Evolutionary conservation across 2,113 vertebrate species (phyloP), one percentile per base, ranked within the genome.

Genomic region (Calonectris borealis): DNA sequence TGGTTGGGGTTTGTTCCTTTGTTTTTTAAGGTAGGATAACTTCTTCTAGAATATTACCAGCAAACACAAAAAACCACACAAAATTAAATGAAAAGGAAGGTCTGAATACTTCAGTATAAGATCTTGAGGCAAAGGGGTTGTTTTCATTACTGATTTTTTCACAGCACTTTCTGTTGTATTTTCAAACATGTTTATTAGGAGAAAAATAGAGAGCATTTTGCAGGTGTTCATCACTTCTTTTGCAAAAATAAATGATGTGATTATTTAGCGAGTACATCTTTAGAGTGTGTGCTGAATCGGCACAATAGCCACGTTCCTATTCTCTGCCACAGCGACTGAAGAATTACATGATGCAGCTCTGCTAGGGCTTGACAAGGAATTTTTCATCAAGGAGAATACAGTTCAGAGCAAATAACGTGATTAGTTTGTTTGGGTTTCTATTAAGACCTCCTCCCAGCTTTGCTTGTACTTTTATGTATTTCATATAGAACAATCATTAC

Each of bases 161-260:
- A 76, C 51, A 77, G 94, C 34, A 34, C 36, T 85, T 95, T 96
- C 69, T 93, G 42, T 87, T 90, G 42, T 32, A 13, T 88, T 96
- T 96, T 92, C 86, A 90, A 42, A 62, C 48, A 40, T 13, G 3
- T 91, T 83, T 91, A 25, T 62, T 42, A 29, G 66, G 42, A 90
- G 31, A 52, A 61, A 54, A 89, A 44, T 2, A 52, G 34, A 80
- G 36, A 61, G 31, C 29, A 22, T 70, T 93, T 95, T 91, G 88
- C 77, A 91, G 62, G 85, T 88, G 77, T 89, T 85, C 55, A 21
- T 88, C 36, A 7, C 44, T 81, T 72, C 6, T 65, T 87, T 57
- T 82, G 86, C 83, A 93, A 55, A 94, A 78, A 92, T 49, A 60
- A 86, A 66, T 2, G 16, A 66, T 38, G 49, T 83, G 73, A 48